Percentiles rank a stretch among this genome's conserved stretches.
Conservation (phyloP, 1,140 invertebrate genomes). For the Calliphora vicina region DNA sequence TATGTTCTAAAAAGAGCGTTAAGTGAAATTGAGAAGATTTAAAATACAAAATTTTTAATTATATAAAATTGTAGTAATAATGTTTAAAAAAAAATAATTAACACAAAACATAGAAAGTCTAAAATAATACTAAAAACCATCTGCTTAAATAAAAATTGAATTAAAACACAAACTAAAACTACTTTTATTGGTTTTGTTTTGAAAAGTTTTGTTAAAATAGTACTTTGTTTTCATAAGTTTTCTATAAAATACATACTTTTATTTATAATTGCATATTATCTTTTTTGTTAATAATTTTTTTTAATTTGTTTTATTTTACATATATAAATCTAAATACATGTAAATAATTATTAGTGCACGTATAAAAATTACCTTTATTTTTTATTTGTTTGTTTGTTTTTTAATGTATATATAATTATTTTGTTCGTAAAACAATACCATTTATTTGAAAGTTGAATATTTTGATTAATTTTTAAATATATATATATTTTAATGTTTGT, state of each 20-base stretch:
- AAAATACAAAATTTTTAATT: neutral
- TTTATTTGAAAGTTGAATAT: conserved; percentile 54
- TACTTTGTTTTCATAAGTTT: neutral
- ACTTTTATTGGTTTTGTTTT: too few species aligned
- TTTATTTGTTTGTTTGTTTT: neutral
- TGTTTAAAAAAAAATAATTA: neutral
- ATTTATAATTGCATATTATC: neutral
- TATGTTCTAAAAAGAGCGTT: neutral
- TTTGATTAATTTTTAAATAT: conserved; percentile 6
- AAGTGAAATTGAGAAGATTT: neutral
- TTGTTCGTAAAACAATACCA: conserved; percentile 47
- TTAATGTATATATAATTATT: conserved; percentile 26
- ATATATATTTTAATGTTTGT: conserved; percentile 5
- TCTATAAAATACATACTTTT: conserved; percentile 8
- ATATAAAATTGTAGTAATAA: neutral
- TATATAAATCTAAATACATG: conserved; percentile 30
- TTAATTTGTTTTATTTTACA: neutral
- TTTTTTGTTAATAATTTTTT: too few species aligned
- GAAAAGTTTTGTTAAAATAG: neutral
- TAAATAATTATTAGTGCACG: conserved; percentile 37
- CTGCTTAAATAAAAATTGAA: neutral
- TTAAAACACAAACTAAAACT: neutral
- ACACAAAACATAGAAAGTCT: neutral
- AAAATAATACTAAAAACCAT: neutral
- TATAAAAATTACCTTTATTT: conserved; percentile 31